Evolutionary conservation across 2,888 invertebrate genomes (phyloP).

Genomic region (Margaritifera margaritifera): DNA sequence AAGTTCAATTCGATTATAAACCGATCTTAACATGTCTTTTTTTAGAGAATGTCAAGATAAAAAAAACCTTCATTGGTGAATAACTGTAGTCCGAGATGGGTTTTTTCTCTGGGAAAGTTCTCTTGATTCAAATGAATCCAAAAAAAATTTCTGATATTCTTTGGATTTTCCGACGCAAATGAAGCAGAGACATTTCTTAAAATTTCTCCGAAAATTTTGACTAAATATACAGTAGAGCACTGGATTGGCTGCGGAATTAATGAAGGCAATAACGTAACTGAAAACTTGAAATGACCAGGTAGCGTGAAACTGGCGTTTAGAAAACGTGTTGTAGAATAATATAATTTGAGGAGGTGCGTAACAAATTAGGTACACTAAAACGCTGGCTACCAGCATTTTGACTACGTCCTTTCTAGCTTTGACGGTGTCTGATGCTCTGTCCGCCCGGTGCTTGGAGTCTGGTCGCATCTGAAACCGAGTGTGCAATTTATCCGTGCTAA

Average conservation of each 20-base stretch:
- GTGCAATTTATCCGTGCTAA: constrained; percentile 62
- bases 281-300: constrained; percentile 70
- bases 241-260: constrained; percentile 73
- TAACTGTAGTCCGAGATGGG: constrained; percentile 19
- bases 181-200: constrained; percentile 58
- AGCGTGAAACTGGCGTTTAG: constrained; percentile 56
- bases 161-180: constrained; percentile 43
- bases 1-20: too few relatives aligned
- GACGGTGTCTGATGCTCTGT: constrained; percentile 61
- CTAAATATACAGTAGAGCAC: constrained; percentile 73
- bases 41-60: too few relatives aligned
- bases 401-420: constrained; percentile 72
- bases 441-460: constrained; percentile 50
- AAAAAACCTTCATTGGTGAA: too few relatives aligned
- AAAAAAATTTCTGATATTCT: constrained; percentile 47
- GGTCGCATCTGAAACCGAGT: constrained; percentile 54
- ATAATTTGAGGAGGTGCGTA: constrained; percentile 74
- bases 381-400: constrained; percentile 75
- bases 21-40: too few relatives aligned
- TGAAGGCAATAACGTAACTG: constrained; percentile 70
- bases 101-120: constrained; percentile 46
- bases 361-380: constrained; percentile 74
- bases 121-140: constrained; percentile 55
- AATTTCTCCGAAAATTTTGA: constrained; percentile 70
- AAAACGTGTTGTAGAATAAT: constrained; percentile 68